These are phyloP conservation scores for Scopus umbretta DNA, from an alignment of 2,113 vertebrate genomes.

Conservation along the genomic window DNA sequence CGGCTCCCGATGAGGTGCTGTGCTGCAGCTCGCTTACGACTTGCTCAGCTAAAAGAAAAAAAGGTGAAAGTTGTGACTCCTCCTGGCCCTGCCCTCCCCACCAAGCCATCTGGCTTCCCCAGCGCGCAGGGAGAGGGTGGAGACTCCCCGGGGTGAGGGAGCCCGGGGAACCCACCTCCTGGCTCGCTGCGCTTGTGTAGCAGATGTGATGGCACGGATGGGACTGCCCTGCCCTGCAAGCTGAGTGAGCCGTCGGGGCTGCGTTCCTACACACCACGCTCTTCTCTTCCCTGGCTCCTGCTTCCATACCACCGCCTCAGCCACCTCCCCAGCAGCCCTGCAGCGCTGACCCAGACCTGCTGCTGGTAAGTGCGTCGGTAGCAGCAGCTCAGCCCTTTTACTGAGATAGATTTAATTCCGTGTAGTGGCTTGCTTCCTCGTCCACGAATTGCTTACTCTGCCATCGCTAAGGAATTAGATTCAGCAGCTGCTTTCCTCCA, in stretches of 20 bases:
- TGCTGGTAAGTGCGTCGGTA: not conserved
- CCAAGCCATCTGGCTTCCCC: not conserved
- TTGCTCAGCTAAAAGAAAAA: not conserved
- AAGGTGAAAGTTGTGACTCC: not conserved
- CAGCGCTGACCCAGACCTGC: not conserved
- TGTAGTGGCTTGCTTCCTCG: accelerated
- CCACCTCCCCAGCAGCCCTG: not conserved
- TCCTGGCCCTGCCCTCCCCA: not conserved
- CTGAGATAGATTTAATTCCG: accelerated
- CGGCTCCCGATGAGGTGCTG: accelerated
- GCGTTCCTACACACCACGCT: accelerated
- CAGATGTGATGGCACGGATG: accelerated
- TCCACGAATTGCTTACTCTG: not conserved
- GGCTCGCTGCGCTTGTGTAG: accelerated
- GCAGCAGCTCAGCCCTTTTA: not conserved
- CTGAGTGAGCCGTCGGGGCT: accelerated
- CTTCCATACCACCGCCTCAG: not conserved
- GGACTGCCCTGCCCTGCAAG: not conserved
- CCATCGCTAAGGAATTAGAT: no score
- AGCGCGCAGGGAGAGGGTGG: not conserved
- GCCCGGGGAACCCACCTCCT: accelerated
- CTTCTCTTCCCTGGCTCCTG: not conserved
- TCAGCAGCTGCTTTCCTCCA: not conserved
- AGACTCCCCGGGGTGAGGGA: not conserved
- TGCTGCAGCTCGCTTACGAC: accelerated